Percentiles rank a stretch among this genome's conserved stretches.
Conservation (phyloP, 2,888 invertebrate genomes). For the Synergus gifuensis region DNA sequence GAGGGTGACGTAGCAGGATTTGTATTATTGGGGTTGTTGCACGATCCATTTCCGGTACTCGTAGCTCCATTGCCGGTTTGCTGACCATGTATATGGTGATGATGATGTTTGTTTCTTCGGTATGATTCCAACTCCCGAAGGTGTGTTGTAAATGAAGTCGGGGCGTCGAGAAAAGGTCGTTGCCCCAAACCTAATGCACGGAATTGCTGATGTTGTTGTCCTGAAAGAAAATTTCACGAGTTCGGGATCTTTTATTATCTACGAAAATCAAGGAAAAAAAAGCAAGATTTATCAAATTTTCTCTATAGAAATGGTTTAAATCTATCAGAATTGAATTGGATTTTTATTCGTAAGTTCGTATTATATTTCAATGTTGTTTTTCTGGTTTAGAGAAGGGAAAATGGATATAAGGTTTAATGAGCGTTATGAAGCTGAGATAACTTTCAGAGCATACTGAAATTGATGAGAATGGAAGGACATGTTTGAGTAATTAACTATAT, state of each 20-base stretch:
- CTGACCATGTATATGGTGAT: slow-evolving; percentile 71
- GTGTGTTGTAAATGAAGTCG: slow-evolving; percentile 82
- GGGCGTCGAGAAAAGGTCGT: slow-evolving; percentile 83
- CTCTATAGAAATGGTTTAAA: too few relatives aligned
- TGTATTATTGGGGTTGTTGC: slow-evolving; percentile 66
- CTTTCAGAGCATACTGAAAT: neutral
- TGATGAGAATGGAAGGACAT: slow-evolving; percentile 47
- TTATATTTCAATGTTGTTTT: neutral
- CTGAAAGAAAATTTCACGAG: slow-evolving; percentile 64
- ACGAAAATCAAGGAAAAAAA: neutral
- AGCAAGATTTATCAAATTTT: too few relatives aligned
- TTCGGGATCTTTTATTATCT: slow-evolving; percentile 2
- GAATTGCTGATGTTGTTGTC: slow-evolving; percentile 83
- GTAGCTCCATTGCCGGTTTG: slow-evolving; percentile 55
- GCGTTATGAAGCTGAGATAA: too few relatives aligned
- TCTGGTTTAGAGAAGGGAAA: neutral
- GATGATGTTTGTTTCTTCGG: slow-evolving; percentile 83
- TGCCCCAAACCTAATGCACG: slow-evolving; percentile 87
- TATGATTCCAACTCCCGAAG: slow-evolving; percentile 85
- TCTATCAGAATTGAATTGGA: neutral
- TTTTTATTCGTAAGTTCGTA: neutral
- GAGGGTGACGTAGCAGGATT: slow-evolving; percentile 72
- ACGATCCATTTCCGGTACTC: slow-evolving; percentile 58
- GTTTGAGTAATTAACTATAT: slow-evolving; percentile 64
- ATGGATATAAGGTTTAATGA: neutral